These are phyloP conservation scores for Tichodroma muraria DNA, from an alignment of 2,113 vertebrate species.

Conservation along the genomic window DNA sequence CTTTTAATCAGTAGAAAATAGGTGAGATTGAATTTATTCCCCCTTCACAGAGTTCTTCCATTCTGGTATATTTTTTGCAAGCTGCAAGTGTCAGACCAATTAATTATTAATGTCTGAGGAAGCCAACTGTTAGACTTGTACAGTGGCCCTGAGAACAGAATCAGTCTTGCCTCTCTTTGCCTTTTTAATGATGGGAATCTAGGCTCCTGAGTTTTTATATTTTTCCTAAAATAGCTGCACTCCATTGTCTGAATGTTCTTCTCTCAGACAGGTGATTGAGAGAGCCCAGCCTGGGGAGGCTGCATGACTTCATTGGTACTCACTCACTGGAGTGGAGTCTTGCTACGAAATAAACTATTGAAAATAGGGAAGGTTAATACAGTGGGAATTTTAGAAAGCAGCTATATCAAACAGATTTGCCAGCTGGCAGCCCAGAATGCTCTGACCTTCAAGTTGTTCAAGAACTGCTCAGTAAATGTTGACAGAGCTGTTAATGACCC, in stretches of 20 bases:
- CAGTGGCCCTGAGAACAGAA: not conserved
- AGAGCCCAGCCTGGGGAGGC: not conserved
- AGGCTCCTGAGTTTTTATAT: not conserved
- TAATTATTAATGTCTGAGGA: not conserved
- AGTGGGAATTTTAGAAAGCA: not conserved
- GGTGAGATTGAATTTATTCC: not conserved
- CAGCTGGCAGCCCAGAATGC: not conserved
- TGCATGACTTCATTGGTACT: not conserved
- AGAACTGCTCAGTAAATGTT: not conserved
- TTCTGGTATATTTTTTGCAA: not conserved
- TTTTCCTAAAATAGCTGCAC: not conserved
- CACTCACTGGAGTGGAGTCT: not conserved
- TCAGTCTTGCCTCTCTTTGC: not conserved
- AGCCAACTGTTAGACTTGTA: not conserved
- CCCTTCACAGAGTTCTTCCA: not conserved
- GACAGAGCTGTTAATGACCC: not conserved
- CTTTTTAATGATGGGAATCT: not conserved
- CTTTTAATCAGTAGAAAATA: not conserved
- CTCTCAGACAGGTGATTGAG: not conserved
- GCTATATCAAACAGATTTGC: not conserved
- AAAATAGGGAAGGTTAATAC: not conserved
- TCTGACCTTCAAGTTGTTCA: not conserved
- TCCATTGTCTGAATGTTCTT: not conserved
- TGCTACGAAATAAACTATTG: not conserved
- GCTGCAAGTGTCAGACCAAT: not conserved